Evolutionary conservation across 2,888 invertebrate species (phyloP).

Genomic region (Andrena flavipes): DNA sequence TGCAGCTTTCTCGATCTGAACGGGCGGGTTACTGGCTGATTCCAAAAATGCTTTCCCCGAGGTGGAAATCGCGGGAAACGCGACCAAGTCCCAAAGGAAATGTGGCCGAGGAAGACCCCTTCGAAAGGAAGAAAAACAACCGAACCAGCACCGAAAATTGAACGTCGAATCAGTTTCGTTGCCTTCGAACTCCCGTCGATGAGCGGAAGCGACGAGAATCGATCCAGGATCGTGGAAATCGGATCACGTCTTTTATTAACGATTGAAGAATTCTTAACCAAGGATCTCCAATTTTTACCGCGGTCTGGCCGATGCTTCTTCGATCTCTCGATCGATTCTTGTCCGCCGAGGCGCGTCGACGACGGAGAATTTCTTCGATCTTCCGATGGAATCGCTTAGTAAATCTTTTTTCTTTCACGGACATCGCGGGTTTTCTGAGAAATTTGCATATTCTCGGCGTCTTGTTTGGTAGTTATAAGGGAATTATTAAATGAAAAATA

Average conservation of each 20-base stretch:
- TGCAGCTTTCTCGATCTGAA: background rate
- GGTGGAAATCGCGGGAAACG: slow-evolving; percentile 30
- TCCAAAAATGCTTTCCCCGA: background rate
- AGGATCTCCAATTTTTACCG: background rate
- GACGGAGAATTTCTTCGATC: background rate
- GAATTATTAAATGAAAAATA: background rate
- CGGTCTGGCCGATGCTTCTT: background rate
- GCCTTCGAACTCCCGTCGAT: background rate
- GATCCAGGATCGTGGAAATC: slow-evolving; percentile 9
- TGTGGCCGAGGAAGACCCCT: background rate
- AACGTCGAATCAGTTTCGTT: background rate
- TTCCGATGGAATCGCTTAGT: background rate
- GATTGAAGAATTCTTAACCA: background rate
- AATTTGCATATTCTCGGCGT: background rate
- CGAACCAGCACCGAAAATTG: background rate
- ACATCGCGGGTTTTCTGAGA: background rate
- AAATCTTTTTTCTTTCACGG: background rate
- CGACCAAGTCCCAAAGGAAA: background rate
- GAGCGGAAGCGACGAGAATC: slow-evolving; percentile 1
- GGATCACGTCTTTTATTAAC: background rate
- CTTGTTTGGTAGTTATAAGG: background rate
- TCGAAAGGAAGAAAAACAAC: background rate
- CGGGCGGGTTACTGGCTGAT: background rate
- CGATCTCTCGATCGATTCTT: slow-evolving; percentile 25
- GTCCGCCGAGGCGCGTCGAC: background rate